phyloP scores from a whole-genome alignment of 2,888 invertebrate genomes.

The Erynnis tages region DNA sequence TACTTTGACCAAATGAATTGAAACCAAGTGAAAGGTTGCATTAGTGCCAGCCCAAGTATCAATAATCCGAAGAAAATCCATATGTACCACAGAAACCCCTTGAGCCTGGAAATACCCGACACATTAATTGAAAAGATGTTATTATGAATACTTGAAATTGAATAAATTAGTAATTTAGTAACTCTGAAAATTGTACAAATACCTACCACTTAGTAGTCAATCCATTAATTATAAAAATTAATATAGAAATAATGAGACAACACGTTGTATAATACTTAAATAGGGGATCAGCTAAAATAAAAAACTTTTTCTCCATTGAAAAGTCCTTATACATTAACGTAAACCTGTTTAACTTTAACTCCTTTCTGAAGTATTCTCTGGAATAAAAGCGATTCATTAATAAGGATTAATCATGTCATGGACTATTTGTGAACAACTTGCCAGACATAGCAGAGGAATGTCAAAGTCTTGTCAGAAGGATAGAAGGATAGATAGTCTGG shows the following conservation, averaged over 20 bases:
- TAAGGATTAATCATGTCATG: no score
- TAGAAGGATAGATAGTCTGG: no score
- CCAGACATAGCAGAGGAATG: no score
- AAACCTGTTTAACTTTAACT: constrained; percentile 77
- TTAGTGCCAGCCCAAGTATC: constrained; percentile 57
- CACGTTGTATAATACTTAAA: constrained; percentile 87
- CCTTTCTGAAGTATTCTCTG: constrained; percentile 85
- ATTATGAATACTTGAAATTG: neutral
- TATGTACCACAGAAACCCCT: constrained; percentile 57
- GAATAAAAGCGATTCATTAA: no score
- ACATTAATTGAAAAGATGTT: neutral
- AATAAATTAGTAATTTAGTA: neutral
- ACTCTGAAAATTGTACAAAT: constrained; percentile 1
- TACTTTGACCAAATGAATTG: constrained; percentile 85
- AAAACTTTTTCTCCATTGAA: constrained; percentile 86
- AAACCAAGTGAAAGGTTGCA: constrained; percentile 88
- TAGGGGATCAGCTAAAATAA: constrained; percentile 89
- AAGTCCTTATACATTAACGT: constrained; percentile 74
- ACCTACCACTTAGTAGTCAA: constrained; percentile 68
- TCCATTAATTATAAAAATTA: constrained; percentile 62
- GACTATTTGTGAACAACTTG: no score
- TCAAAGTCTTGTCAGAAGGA: no score
- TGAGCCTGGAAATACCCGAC: constrained; percentile 48
- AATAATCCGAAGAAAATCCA: constrained; percentile 50
- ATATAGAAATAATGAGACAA: constrained; percentile 57